Evolutionary conservation across 2,797 vertebrate genomes (phyloP).

Genomic region (Dallia pectoralis): DNA sequence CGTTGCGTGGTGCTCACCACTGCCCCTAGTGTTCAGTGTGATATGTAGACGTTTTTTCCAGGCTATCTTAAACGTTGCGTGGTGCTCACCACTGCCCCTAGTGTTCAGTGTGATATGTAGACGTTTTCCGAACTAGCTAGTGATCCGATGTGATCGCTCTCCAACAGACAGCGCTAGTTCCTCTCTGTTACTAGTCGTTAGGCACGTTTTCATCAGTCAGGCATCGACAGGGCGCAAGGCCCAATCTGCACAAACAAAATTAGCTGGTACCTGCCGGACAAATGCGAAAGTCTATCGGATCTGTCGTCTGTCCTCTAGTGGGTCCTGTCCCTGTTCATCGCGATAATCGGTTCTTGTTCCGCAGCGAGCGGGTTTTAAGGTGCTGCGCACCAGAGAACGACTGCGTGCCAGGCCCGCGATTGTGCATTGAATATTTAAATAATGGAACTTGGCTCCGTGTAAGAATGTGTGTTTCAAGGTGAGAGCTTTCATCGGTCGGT

Average conservation of each 20-base stretch:
- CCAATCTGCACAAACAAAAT: slow-evolving; percentile 20
- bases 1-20: too few relatives aligned
- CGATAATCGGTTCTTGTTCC: slow-evolving; percentile 61
- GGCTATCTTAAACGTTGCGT: too few relatives aligned
- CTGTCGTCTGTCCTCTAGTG: neutral
- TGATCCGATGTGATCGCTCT: too few relatives aligned
- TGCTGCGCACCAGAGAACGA: slow-evolving; percentile 1
- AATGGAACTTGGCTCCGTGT: slow-evolving; percentile 66
- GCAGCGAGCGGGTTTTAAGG: slow-evolving; percentile 55
- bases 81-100: too few relatives aligned
- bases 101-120: too few relatives aligned
- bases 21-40: too few relatives aligned
- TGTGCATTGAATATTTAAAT: slow-evolving; percentile 65
- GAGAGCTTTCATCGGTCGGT: slow-evolving; percentile 69
- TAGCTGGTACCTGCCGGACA: slow-evolving; percentile 52
- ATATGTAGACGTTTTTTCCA: too few relatives aligned
- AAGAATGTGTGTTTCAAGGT: slow-evolving; percentile 68
- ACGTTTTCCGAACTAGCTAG: too few relatives aligned
- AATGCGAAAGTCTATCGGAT: slow-evolving; percentile 52
- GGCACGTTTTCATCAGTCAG: slow-evolving; percentile 30
- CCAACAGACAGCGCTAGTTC: neutral
- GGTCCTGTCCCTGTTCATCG: neutral
- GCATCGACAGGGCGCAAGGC: slow-evolving; percentile 28
- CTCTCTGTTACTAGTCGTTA: slow-evolving; percentile 36
- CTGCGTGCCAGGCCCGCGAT: slow-evolving; percentile 62